phyloP scores from a whole-genome alignment of 2,113 vertebrate genomes.

The Boulengeromyrus knoepffleri region DNA sequence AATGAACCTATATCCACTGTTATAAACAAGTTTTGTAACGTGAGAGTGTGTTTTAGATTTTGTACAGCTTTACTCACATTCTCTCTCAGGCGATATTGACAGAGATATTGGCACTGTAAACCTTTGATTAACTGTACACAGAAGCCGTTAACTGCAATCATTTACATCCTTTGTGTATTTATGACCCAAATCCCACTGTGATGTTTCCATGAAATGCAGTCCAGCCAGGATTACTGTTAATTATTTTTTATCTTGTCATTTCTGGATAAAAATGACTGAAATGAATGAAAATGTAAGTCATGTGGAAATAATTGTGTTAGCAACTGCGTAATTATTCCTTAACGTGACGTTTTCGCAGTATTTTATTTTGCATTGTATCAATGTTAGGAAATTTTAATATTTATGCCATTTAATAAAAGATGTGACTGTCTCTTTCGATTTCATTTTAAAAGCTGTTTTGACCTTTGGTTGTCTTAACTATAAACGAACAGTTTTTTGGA shows the following conservation, averaged over 20 bases:
- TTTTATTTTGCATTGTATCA: conserved; percentile 13
- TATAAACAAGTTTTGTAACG: not conserved
- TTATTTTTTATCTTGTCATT: not conserved
- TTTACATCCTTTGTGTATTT: conserved; percentile 1
- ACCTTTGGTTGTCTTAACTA: not conserved
- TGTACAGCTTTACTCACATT: not conserved
- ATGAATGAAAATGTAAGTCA: not conserved
- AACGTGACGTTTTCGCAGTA: not conserved
- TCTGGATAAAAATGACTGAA: not conserved
- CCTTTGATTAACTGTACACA: not conserved
- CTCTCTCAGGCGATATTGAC: not conserved
- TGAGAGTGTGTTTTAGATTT: not conserved
- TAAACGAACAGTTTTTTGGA: not conserved
- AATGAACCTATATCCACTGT: not conserved
- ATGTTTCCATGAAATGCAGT: not conserved
- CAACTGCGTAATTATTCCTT: not conserved
- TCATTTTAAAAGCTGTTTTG: not conserved
- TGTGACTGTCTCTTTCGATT: not conserved
- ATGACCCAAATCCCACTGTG: not conserved
- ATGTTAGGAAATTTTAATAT: conserved; percentile 3
- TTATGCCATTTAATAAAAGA: conserved; percentile 4
- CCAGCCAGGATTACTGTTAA: not conserved
- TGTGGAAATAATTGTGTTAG: not conserved
- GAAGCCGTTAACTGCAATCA: not conserved
- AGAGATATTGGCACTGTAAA: not conserved